These are phyloP conservation scores for Alca torda DNA, from an alignment of 2,797 vertebrate genomes.

Conservation along the genomic window DNA sequence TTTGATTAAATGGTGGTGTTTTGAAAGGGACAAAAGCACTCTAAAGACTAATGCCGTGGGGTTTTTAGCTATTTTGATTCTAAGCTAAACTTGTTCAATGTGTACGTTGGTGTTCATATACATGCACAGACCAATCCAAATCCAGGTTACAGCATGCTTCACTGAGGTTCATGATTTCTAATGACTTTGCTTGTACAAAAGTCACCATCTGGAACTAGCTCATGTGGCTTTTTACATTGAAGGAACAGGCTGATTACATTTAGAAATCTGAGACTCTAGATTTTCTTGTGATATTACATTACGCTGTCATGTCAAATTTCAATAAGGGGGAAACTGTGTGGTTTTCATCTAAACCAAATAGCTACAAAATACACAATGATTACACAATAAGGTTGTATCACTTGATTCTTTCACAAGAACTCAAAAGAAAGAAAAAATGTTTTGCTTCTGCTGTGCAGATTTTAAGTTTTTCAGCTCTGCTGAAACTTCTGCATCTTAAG, in stretches of 20 bases:
- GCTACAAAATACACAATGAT: neutral
- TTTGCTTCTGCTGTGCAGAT: neutral
- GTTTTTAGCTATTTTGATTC: neutral
- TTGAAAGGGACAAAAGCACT: neutral
- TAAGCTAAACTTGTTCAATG: neutral
- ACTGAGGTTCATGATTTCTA: slow-evolving; percentile 61
- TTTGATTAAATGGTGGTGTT: neutral
- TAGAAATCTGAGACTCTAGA: slow-evolving; percentile 21
- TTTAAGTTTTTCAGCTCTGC: neutral
- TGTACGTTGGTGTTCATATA: neutral
- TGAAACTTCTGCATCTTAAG: neutral
- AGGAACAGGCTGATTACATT: slow-evolving; percentile 36
- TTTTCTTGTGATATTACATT: neutral
- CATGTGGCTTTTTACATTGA: slow-evolving; percentile 24
- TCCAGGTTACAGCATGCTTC: slow-evolving; percentile 45
- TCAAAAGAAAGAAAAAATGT: neutral
- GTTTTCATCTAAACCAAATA: neutral
- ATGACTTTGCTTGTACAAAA: slow-evolving; percentile 60
- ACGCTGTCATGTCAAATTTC: neutral
- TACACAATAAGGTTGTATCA: neutral
- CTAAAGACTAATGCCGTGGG: neutral
- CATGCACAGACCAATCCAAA: neutral
- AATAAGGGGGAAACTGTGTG: neutral
- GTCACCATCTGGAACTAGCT: slow-evolving; percentile 66
- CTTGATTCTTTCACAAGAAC: neutral